Base-by-base conservation (phyloP, 2,797 vertebrate species). In the Lindbergichthys nudifrons region DNA sequence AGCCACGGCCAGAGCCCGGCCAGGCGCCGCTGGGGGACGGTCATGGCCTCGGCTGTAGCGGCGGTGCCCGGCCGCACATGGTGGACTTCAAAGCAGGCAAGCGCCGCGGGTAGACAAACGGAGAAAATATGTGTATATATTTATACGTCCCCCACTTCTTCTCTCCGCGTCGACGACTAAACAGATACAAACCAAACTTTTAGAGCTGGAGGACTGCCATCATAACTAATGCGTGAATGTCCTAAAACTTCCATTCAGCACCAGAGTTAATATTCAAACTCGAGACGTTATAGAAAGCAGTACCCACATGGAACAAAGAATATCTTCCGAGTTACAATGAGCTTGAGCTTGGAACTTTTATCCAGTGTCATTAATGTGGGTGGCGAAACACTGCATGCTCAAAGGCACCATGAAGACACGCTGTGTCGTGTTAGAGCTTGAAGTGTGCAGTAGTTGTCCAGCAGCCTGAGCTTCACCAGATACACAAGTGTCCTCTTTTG, bases 31-130 rank as follows among this genome's bases (percentile, higher is more conserved):
- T 82, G 96, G 93, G 94, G 86, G 94, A 96, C 95, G 92, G 93
- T 97, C 97, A 97, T 98, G 97, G 97, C 96, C 96, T 96, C 95
- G 96, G 96, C 95, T 96, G 97, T 82, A 94, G 96, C 94, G 94
- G 96, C 96, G 93, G 89, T 92, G 96, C 92, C 92, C 80, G 93
- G 95, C 95, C 96, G 95, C 94, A 93, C 97, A 99, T 99, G 92
- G 94, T 95, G 96, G 94, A 95, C 92, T 84, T 94, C 87, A 94
- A 96, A 89, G 92, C 89, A 85, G 88, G 78, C 85, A 82, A 90
- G 87, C 87, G 75, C 87, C 86, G 77, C 84, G 62, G 77, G 68
- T 41, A 74, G 65, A 78, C 70, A 65, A 30, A 19, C n/a, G 43
- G 23, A 16, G 43, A 63, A 36, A 58, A 12, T 21, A 15, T 43